Base-by-base conservation (phyloP, 2,797 vertebrate species). In the Hirundo rustica region DNA sequence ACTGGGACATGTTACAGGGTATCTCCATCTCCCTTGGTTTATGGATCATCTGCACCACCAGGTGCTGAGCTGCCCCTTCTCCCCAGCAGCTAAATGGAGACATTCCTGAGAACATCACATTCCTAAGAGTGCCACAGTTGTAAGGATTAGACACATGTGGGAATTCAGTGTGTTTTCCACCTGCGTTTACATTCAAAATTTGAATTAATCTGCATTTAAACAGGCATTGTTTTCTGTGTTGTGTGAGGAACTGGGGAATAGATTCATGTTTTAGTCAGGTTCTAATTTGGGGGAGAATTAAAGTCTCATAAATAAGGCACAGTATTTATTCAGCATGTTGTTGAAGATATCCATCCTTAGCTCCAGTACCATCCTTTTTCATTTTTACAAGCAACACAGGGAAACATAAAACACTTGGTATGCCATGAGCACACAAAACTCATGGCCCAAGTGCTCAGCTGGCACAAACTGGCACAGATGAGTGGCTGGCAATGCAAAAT, bases 201-300 rank as follows among this genome's bases (percentile, higher is more conserved):
- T 16, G 44, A 88, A 92, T 84, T 94, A 90, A 93, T 85, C 34
- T 61, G 58, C 62, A 90, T 95, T 88, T 88, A 68, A 93, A 75
- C 54, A 75, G 54, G 66, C 51, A 88, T 86, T 94, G 45, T 75
- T 94, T 94, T 66, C 76, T 75, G 21, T 44, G 25, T 66, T 70
- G 22, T 70, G 47, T 55, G 62, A 92, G 80, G 32, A 93, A 25
- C 71, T 54, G 45, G 84, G 61, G 81, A 93, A 91, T 66, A 95
- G 61, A 38, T 79, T 96, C 79, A 64, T 85, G 81, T 88, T 92
- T 89, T 68, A 94, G 89, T 89, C 87, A 88, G 79, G 51, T 64
- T 94, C 51, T 85, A 86, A 94, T 89, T 13, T 85, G 62, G 22
- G 74, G 47, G 70, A 77, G 87, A 93, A 93, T 94, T 92, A 92